Base-by-base conservation (phyloP, 1,140 invertebrate species). In the Leptoteleia sp. region DNA sequence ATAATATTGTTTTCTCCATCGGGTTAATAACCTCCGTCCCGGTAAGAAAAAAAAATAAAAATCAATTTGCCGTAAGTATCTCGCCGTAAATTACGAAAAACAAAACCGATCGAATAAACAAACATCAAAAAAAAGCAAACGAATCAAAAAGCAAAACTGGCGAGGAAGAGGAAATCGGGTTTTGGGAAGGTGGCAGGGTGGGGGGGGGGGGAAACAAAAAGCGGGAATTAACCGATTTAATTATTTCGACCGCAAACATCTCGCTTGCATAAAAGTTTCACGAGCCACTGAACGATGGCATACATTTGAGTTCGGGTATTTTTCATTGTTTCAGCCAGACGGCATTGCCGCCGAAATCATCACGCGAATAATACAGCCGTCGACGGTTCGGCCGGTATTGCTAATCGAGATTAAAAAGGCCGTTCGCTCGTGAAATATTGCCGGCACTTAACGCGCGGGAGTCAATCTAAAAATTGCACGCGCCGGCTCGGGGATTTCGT, bases 331-430 rank as follows among this genome's bases (percentile, higher is more conserved):
- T 33, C n/a, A 29, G 12, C 0, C 15, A 13, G 15, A 27, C 31
- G n/a, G 38, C 35, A 9, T 33, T 25, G 8, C 16, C 57, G 22
- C n/a, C 16, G 11, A 47, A 68, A 45, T 47, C 12, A 33, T 42
- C 42, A 22, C 13, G n/a, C 47, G 13, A 55, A 55, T 55, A 55
- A 55, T 54, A 38, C 8, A 33, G 7, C 13, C 0, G 31, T 12
- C 6, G 27, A 35, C 54, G 33, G 5, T 13, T 16, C 35, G 25
- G 4, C n/a, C 43, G 22, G 12, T 40, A 47, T 38, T 15, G 48
- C 57, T 64, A 55, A 72, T 72, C 57, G 48, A 48, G 50, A 72
- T 72, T 62, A 72, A 72, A 72, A 64, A 62, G 68, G 29, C 40
- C 57, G 48, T 4, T 55, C 38, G 68, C 3, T 47, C 57, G 57